Base-by-base conservation (phyloP, 2,888 invertebrate genomes). In the Plusia festucae region DNA sequence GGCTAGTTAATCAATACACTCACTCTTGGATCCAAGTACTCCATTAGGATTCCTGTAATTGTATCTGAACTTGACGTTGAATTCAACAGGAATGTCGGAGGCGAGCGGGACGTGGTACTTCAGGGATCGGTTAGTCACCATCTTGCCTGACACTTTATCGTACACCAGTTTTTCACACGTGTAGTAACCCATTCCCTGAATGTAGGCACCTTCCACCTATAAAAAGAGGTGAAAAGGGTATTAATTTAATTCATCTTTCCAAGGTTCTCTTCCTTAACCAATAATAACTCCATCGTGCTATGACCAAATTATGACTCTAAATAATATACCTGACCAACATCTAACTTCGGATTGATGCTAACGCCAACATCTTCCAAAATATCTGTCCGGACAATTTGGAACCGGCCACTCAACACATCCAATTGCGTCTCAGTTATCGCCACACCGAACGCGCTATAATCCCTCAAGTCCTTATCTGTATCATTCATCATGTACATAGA, bases 121-220 rank as follows among this genome's bases (percentile, higher is more conserved):
- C 96, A 97, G 96, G 0, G 97, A 97, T 54, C 97, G 94, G 81
- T 97, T 96, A 6, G 97, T 97, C 4, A 97, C 85, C 15, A 97
- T 87, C 79, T 94, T 91, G 0, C 97, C 98, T 2, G 96, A 96
- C 9, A 85, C 78, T n/a, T 93, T 87, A 80, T 97, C 95, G 81
- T 96, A 96, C 0, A 96, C 91, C 52, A 97, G 82, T 76, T 97
- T 96, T 88, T 98, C 98, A 0, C 93, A 93, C 0, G 97, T 96
- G 92, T 96, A 97, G 84, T 97, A 97, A 8, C 98, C 98, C 1
- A 93, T 85, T 54, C 94, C 97, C 96, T 97, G 97, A 0, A 97
- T 85, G 82, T 97, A 97, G 0, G 97, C 97, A 0, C 97, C 97
- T 92, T 97, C 97, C 7, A 97, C 95, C 95, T 95, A 30, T 1